phyloP scores from a whole-genome alignment of 2,797 vertebrate genomes.

The Lycodopsis pacificus region DNA sequence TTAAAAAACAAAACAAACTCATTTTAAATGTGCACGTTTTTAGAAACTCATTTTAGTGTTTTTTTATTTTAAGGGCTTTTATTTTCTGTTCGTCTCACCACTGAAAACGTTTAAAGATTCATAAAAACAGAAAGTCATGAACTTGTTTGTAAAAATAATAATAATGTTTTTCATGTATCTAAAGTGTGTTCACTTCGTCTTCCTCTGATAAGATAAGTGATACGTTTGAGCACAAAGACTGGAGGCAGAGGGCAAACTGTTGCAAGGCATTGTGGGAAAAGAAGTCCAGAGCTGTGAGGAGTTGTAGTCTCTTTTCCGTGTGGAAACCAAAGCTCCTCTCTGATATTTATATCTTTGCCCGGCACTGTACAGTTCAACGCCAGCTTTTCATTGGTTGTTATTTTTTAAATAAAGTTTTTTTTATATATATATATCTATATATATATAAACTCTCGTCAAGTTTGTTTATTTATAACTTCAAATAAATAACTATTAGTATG shows the following conservation, averaged over 20 bases:
- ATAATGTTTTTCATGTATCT: background rate
- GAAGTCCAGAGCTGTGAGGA: slow-evolving; percentile 31
- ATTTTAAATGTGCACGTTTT: background rate
- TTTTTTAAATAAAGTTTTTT: slow-evolving; percentile 77
- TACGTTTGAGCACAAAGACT: background rate
- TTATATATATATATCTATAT: slow-evolving; percentile 8
- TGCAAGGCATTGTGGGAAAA: slow-evolving; percentile 50
- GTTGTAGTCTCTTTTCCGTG: background rate
- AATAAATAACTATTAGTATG: background rate
- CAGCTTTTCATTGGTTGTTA: slow-evolving; percentile 53
- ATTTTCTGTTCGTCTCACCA: slow-evolving; percentile 7
- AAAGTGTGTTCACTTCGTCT: background rate
- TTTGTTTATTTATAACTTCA: background rate
- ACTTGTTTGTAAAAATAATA: background rate
- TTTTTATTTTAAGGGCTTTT: slow-evolving; percentile 17
- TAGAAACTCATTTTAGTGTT: background rate
- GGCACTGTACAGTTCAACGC: slow-evolving; percentile 65
- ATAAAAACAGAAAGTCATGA: background rate
- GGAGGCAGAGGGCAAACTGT: background rate
- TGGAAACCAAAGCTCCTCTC: slow-evolving; percentile 54
- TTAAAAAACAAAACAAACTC: background rate
- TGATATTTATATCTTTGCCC: slow-evolving; percentile 67
- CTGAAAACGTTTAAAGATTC: background rate
- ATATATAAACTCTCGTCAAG: background rate
- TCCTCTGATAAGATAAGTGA: background rate